A percentile compares a stretch with the other conserved stretches of the same genome.
phyloP scores from a whole-genome alignment of 2,888 invertebrate species.

The Patella pellucida region DNA sequence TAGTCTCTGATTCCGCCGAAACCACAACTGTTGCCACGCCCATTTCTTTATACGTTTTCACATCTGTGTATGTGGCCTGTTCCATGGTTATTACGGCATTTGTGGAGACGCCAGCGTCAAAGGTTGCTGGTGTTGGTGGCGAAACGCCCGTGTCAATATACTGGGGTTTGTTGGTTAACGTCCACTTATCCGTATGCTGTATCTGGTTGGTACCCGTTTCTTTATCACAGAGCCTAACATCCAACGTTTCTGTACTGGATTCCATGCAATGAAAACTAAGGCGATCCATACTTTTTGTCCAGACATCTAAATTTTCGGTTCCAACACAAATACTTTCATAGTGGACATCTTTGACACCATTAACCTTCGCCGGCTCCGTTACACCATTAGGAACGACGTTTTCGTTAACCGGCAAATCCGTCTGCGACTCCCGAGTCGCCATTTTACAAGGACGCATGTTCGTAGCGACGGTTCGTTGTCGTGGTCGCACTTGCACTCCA shows the following conservation, averaged over 20 bases:
- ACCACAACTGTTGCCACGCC: slow-evolving; percentile 50
- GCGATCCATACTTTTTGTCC: slow-evolving; percentile 15
- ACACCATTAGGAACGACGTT: background rate
- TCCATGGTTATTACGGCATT: slow-evolving; percentile 52
- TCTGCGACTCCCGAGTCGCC: background rate
- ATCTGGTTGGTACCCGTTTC: slow-evolving; percentile 48
- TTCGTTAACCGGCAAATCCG: background rate
- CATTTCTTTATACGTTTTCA: slow-evolving; percentile 45
- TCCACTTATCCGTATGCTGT: slow-evolving; percentile 57
- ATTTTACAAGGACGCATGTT: slow-evolving; percentile 35
- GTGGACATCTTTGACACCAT: slow-evolving; percentile 6
- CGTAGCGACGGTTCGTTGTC: slow-evolving; percentile 40
- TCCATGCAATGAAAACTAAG: slow-evolving; percentile 28
- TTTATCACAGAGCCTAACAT: slow-evolving; percentile 42
- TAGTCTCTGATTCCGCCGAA: slow-evolving; percentile 58
- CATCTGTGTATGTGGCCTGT: slow-evolving; percentile 58
- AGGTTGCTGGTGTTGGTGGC: slow-evolving; percentile 53
- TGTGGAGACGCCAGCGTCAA: slow-evolving; percentile 55
- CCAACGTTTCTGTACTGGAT: slow-evolving; percentile 43
- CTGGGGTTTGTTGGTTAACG: slow-evolving; percentile 50
- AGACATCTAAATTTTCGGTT: slow-evolving; percentile 6
- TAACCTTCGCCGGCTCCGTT: background rate
- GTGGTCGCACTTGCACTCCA: slow-evolving; percentile 40
- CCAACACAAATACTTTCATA: slow-evolving; percentile 9
- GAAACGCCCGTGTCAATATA: slow-evolving; percentile 57